These are phyloP conservation scores for Centropyge bicolor DNA, from an alignment of 2,797 vertebrate genomes.

Conservation along the genomic window DNA sequence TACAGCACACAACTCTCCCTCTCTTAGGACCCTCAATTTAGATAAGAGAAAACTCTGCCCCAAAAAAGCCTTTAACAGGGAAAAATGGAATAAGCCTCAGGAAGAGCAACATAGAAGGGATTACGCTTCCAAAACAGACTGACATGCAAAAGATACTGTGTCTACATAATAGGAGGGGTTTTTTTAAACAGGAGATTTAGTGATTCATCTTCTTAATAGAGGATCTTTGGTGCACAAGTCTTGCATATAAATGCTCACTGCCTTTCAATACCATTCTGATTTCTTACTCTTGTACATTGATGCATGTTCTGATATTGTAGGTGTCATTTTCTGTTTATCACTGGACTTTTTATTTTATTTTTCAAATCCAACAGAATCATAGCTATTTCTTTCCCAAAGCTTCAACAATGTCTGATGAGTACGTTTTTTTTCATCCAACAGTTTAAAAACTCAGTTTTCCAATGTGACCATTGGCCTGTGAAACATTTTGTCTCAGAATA, in stretches of 20 bases:
- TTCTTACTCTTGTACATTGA: not conserved
- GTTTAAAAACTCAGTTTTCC: not conserved
- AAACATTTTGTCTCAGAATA: constrained; percentile 8
- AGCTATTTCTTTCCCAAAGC: constrained; percentile 20
- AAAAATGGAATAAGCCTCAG: not conserved
- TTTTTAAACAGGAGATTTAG: not conserved
- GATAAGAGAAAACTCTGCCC: not conserved
- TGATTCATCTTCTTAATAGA: not conserved
- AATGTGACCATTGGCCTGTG: not conserved
- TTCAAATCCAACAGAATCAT: not conserved
- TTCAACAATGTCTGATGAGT: constrained; percentile 73
- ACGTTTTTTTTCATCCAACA: constrained; percentile 57
- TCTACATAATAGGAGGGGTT: too few relatives aligned
- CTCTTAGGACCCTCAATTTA: not conserved
- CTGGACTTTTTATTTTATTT: not conserved
- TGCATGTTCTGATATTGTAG: not conserved
- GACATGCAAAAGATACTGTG: too few relatives aligned
- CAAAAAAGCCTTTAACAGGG: not conserved
- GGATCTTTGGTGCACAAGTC: constrained; percentile 28
- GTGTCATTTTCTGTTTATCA: not conserved
- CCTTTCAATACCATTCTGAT: constrained; percentile 16
- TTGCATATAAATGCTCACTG: constrained; percentile 26
- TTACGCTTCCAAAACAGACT: too few relatives aligned
- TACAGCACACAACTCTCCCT: not conserved
- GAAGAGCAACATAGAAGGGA: too few relatives aligned